Evolutionary conservation across 2,888 invertebrate species (phyloP).

Genomic region (Cyclophora albipunctata): DNA sequence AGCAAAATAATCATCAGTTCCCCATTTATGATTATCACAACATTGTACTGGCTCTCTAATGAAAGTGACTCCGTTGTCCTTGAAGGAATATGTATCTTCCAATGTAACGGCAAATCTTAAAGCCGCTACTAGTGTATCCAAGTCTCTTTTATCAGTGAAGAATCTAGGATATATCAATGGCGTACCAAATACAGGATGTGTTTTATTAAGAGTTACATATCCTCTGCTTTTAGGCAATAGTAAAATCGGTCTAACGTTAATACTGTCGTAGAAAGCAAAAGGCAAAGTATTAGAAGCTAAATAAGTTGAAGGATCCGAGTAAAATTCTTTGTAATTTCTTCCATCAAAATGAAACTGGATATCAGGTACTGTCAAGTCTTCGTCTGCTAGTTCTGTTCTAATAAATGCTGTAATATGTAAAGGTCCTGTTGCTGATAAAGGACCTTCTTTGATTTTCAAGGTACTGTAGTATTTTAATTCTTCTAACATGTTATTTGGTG

Average conservation of each 20-base stretch:
- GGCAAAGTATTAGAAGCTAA: conserved; percentile 62
- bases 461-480: conserved; percentile 53
- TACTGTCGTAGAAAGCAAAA: conserved; percentile 75
- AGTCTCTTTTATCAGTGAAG: conserved; percentile 77
- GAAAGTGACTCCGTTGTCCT: conserved; percentile 67
- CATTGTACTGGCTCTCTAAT: conserved; percentile 72
- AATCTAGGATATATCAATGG: conserved; percentile 83
- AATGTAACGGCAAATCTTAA: conserved; percentile 73
- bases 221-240: conserved; percentile 78
- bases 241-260: conserved; percentile 77
- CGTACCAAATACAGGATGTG: conserved; percentile 79
- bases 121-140: conserved; percentile 76
- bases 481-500: conserved; percentile 38
- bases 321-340: conserved; percentile 68
- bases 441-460: conserved; percentile 41
- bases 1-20: conserved; percentile 78
- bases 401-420: conserved; percentile 76
- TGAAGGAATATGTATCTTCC: conserved; percentile 73
- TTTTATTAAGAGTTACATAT: conserved; percentile 74
- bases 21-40: conserved; percentile 72
- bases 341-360: conserved; percentile 79
- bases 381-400: conserved; percentile 70
- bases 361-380: conserved; percentile 72
- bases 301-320: conserved; percentile 69
- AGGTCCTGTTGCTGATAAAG: conserved; percentile 71